Percentiles rank a stretch among this genome's conserved stretches.
These are phyloP conservation scores for Hepsetus odoe DNA, from an alignment of 2,113 vertebrate species.

Conservation along the genomic window DNA sequence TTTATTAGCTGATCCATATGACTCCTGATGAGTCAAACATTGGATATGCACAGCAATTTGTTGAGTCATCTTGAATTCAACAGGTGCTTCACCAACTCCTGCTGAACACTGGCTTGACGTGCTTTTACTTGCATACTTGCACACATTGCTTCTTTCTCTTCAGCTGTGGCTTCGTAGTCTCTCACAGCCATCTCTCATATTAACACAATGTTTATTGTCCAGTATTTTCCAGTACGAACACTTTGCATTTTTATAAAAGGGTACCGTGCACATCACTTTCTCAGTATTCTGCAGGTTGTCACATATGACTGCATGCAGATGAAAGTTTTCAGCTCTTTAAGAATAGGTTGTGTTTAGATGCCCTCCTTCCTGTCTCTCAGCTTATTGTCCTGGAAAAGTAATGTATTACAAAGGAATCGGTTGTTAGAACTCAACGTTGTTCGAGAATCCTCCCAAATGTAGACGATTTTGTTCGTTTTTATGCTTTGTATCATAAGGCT, in stretches of 20 bases:
- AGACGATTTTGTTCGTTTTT: background rate
- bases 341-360: background rate
- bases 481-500: background rate
- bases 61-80: background rate
- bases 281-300: slow-evolving; percentile 14
- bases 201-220: background rate
- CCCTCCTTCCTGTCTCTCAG: no score
- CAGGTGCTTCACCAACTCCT: no score
- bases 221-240: background rate
- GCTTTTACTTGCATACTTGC: no score
- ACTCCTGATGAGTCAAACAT: background rate
- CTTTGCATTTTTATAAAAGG: background rate
- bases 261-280: background rate
- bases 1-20: background rate
- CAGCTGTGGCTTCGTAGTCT: background rate
- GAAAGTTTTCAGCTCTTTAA: background rate
- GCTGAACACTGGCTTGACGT: no score
- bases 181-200: background rate
- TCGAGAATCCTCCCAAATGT: background rate
- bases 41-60: background rate
- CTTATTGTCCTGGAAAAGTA: background rate
- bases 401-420: background rate
- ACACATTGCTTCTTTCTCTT: background rate
- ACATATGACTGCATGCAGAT: background rate
- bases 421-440: no score